phyloP scores from a whole-genome alignment of 2,888 invertebrate genomes.

The Idaea dimidiata region DNA sequence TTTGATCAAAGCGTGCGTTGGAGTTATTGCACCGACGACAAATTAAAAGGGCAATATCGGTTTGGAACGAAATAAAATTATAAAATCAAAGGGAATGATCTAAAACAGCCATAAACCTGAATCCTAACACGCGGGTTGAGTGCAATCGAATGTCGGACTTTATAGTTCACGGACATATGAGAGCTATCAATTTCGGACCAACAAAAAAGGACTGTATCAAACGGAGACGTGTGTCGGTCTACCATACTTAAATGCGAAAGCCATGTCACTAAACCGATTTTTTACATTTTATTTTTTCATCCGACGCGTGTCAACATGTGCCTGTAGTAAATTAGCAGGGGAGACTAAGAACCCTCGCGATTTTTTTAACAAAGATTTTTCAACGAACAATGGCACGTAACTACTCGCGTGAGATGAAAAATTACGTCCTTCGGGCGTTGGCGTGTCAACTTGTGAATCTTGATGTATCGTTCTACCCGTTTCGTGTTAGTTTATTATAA shows the following conservation, averaged over 20 bases:
- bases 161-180: conserved; percentile 46
- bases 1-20: conserved; percentile 26
- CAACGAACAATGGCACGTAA: conserved; percentile 70
- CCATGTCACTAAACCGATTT: conserved; percentile 59
- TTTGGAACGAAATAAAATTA: conserved; percentile 29
- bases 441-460: conserved; percentile 26
- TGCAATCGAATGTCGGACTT: conserved; percentile 51
- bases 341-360: conserved; percentile 70
- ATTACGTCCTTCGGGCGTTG: conserved; percentile 63
- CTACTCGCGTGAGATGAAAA: conserved; percentile 73
- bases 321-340: conserved; percentile 77
- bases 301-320: conserved; percentile 78
- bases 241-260: conserved; percentile 68
- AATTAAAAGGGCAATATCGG: conserved; percentile 24
- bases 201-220: conserved; percentile 55
- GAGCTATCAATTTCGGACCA: conserved; percentile 58
- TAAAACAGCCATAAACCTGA: conserved; percentile 57
- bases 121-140: conserved; percentile 42
- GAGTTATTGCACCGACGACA: conserved; percentile 26
- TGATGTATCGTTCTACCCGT: neutral
- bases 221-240: conserved; percentile 35
- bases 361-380: conserved; percentile 72
- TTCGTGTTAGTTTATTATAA: neutral
- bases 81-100: conserved; percentile 41
- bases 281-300: conserved; percentile 69